Percentiles rank a stretch among this genome's conserved stretches.
These are phyloP conservation scores for Petrolisthes manimaculis DNA, from an alignment of 2,888 invertebrate species.

Conservation along the genomic window DNA sequence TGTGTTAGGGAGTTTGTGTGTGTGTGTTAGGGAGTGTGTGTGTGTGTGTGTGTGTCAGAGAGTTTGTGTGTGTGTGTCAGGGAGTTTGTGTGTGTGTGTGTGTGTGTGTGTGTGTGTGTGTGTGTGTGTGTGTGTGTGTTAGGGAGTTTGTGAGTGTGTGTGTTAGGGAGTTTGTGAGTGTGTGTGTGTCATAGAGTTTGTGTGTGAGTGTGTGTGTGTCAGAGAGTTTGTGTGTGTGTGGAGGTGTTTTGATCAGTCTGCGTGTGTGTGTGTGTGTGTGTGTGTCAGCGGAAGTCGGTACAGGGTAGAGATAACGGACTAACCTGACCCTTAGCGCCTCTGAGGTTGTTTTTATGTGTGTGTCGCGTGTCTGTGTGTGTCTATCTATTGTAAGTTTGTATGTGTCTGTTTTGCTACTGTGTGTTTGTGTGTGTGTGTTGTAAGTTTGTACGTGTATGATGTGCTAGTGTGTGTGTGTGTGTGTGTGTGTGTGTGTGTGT, in stretches of 20 bases:
- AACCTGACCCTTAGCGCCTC: no score
- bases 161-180: slow-evolving; percentile 16
- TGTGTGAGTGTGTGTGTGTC: slow-evolving; percentile 13
- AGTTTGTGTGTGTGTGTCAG: slow-evolving; percentile 28
- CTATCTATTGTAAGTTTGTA: background rate
- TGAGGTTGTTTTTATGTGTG: background rate
- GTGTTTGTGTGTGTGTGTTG: no score
- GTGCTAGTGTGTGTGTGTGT: no score
- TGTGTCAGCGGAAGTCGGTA: no score
- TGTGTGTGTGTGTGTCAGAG: background rate
- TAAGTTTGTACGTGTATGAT: no score
- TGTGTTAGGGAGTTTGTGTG: slow-evolving; percentile 12
- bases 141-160: background rate
- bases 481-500: no score
- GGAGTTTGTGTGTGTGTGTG: slow-evolving; percentile 21
- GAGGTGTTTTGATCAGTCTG: slow-evolving; percentile 8
- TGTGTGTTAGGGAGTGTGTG: slow-evolving; percentile 33
- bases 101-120: slow-evolving; percentile 22
- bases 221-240: slow-evolving; percentile 27
- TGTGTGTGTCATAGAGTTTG: slow-evolving; percentile 19
- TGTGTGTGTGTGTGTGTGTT: slow-evolving; percentile 26
- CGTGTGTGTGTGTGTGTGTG: background rate
- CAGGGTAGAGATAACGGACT: no score
- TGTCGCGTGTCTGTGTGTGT: no score
- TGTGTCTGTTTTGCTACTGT: no score